Base-by-base conservation (phyloP, 1,140 invertebrate genomes). In the Atopsyche davidsoni region DNA sequence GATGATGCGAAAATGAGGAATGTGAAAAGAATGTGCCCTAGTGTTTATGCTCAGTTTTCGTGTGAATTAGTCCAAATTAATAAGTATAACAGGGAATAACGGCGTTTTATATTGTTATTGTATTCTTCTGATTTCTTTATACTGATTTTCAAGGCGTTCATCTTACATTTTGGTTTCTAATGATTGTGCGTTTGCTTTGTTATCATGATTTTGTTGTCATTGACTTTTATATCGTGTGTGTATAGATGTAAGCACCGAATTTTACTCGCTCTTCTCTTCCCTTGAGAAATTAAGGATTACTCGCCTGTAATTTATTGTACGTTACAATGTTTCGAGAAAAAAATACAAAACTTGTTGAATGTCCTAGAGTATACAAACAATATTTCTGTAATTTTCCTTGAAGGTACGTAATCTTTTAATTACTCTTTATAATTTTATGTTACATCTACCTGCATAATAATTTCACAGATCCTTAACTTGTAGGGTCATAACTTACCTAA, bases 1-100 rank as follows among this genome's bases (percentile, higher is more conserved):
- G 48, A 51, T 51, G 48, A 51, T 51, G 48, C 48, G 48, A 51
- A 44, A 44, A 25, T 43, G 21, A 51, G 48, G 48, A 51, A 51
- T 51, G 34, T 51, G 34, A 14, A 38, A 44, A 44, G 48, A 51
- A 51, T 51, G 48, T 51, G 48, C 21, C 45, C 36, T 36, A 34
- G 40, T 43, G 24, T 50, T 47, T 44, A 51, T 51, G 31, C 48
- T 45, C 48, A 28, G 41, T 46, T 51, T 40, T 51, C 48, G 48
- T 51, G 48, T 51, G 48, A 51, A 51, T 51, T 51, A 44, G 48
- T 44, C 32, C 48, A 51, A 38, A 36, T 39, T 34, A 13, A 22
- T 23, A 39, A 17, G 13, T 39, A 38, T 31, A 38, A 51, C 48
- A 13, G 6, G n/a, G 22, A 38, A 44, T 51, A 51, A 51, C 48